phyloP scores from a whole-genome alignment of 2,888 invertebrate genomes.

The Zonitis immaculata region DNA sequence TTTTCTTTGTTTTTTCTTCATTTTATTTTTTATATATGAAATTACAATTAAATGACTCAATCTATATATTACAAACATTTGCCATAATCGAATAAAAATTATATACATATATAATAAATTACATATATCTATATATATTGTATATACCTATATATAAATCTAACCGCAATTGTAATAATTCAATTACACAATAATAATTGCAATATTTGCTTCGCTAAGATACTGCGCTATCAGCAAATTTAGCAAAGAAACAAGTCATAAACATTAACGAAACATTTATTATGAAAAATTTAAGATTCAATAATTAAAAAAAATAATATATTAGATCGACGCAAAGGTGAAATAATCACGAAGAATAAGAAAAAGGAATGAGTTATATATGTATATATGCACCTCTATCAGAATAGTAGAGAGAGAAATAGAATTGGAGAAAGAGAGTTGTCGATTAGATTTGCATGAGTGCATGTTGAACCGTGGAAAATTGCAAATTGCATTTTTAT shows the following conservation, averaged over 20 bases:
- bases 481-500: slow-evolving; percentile 17
- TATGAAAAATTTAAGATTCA: background rate
- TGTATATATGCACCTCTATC: too few relatives aligned
- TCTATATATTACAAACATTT: background rate
- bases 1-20: slow-evolving; percentile 1
- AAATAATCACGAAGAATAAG: background rate
- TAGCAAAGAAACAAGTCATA: background rate
- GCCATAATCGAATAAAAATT: background rate
- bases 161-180: background rate
- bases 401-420: too few relatives aligned
- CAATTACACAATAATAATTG: background rate
- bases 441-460: slow-evolving; percentile 15
- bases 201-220: background rate
- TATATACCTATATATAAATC: background rate
- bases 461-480: slow-evolving; percentile 11
- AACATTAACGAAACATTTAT: background rate
- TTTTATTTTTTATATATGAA: background rate
- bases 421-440: slow-evolving; percentile 7
- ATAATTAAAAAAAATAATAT: too few relatives aligned
- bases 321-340: background rate
- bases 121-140: too few relatives aligned
- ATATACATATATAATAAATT: background rate
- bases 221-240: background rate
- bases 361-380: too few relatives aligned
- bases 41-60: slow-evolving; percentile 5